phyloP scores from a whole-genome alignment of 1,140 invertebrate genomes.

The Leucophenga varia region DNA sequence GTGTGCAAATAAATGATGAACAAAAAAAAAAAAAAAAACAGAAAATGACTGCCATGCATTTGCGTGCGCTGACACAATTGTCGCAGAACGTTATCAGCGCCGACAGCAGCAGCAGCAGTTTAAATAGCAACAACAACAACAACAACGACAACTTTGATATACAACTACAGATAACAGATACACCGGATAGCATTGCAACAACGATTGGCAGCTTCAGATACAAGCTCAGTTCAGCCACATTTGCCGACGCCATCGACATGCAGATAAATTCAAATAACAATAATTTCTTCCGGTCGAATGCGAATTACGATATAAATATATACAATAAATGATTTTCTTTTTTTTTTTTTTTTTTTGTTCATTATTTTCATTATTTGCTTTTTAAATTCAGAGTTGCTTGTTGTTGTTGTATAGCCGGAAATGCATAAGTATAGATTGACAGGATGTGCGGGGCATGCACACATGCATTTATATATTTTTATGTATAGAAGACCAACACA shows the following conservation, averaged over 20 bases:
- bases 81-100: slow-evolving; percentile 40
- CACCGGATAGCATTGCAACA: background rate
- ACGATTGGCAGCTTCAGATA: slow-evolving; percentile 2
- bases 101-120: slow-evolving; percentile 28
- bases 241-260: slow-evolving; percentile 2
- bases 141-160: background rate
- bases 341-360: too few relatives aligned
- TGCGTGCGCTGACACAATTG: too few relatives aligned
- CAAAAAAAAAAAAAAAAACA: too few relatives aligned
- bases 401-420: slow-evolving; percentile 32
- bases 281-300: slow-evolving; percentile 49
- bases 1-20: too few relatives aligned
- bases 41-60: slow-evolving; percentile 13
- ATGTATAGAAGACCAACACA: slow-evolving; percentile 9
- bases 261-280: slow-evolving; percentile 53
- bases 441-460: slow-evolving; percentile 47
- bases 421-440: slow-evolving; percentile 50
- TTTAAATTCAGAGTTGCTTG: slow-evolving; percentile 3
- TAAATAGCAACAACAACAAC: slow-evolving; percentile 23
- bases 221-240: too few relatives aligned
- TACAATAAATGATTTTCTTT: too few relatives aligned
- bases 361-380: too few relatives aligned
- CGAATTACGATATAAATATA: slow-evolving; percentile 20
- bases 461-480: slow-evolving; percentile 27
- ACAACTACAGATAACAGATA: background rate